Percentiles rank a stretch among this genome's conserved stretches.
Evolutionary conservation across 2,797 vertebrate genomes (phyloP).

Genomic region (Rhynchotus rufescens): DNA sequence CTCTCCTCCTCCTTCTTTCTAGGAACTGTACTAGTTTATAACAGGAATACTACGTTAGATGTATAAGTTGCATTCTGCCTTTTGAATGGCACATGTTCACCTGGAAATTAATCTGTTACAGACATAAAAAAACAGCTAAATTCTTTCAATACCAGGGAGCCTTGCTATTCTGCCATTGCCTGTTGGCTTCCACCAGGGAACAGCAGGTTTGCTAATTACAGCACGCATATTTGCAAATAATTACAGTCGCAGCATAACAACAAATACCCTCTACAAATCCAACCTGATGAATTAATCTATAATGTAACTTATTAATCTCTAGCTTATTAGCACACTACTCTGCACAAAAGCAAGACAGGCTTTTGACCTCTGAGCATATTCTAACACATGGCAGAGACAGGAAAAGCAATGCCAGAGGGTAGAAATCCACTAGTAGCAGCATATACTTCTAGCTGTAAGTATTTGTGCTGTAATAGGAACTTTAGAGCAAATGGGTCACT

Average conservation of each 20-base stretch:
- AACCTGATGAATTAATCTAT: not conserved
- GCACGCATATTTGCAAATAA: no score
- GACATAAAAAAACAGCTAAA: not conserved
- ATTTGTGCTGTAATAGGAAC: accelerated
- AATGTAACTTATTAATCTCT: not conserved
- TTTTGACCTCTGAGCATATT: not conserved
- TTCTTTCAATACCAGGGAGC: not conserved
- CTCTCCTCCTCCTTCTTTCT: not conserved
- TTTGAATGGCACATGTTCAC: accelerated
- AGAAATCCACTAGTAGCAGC: not conserved
- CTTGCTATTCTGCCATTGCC: accelerated
- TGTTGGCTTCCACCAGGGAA: not conserved
- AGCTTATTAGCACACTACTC: no score
- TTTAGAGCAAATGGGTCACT: not conserved
- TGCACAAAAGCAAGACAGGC: not conserved
- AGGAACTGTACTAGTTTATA: not conserved
- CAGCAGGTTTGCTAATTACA: not conserved
- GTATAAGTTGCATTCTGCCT: not conserved
- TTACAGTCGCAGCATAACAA: not conserved
- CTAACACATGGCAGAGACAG: not conserved
- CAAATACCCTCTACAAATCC: not conserved
- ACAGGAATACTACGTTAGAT: not conserved
- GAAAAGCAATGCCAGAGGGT: not conserved
- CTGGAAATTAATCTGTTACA: not conserved
- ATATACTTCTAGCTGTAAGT: not conserved